Percentiles rank a stretch among this genome's conserved stretches.
Evolutionary conservation across 1,140 invertebrate genomes (phyloP).

Genomic region (Penaeus indicus): DNA sequence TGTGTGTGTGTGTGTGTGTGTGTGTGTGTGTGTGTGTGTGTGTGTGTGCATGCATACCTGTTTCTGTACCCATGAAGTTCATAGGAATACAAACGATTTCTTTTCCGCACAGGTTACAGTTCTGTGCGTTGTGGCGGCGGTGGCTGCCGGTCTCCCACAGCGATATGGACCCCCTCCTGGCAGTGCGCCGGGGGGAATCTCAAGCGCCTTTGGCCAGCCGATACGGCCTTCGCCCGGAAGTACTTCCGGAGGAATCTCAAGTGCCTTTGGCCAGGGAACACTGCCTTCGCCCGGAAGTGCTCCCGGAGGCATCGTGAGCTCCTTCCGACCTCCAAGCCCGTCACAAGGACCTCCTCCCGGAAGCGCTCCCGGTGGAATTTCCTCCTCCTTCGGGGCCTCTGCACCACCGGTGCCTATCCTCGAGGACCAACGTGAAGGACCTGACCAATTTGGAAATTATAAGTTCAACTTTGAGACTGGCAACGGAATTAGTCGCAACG

Average conservation of each 20-base stretch:
- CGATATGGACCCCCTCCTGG: not conserved
- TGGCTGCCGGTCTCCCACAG: too few relatives aligned
- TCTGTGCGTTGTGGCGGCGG: too few relatives aligned
- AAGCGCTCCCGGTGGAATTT: slow-evolving; percentile 18
- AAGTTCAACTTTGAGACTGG: slow-evolving; percentile 49
- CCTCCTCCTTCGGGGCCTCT: slow-evolving; percentile 7
- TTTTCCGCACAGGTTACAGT: too few relatives aligned
- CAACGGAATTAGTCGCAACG: slow-evolving; percentile 40
- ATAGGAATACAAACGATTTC: too few relatives aligned
- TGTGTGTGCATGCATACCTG: too few relatives aligned
- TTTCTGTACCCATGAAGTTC: too few relatives aligned
- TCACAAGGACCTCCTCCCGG: not conserved
- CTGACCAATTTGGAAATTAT: slow-evolving; percentile 29
- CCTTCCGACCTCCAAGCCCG: not conserved
- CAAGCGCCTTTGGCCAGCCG: not conserved
- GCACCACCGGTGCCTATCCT: slow-evolving; percentile 37
- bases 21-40: too few relatives aligned
- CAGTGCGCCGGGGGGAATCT: not conserved
- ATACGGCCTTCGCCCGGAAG: not conserved
- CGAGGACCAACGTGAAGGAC: slow-evolving; percentile 36
- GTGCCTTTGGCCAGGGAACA: slow-evolving; percentile 29
- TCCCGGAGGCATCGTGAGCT: not conserved
- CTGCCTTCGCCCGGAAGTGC: not conserved
- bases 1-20: too few relatives aligned
- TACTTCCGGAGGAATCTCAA: not conserved